A percentile compares a stretch with the other conserved stretches of the same genome.
phyloP scores from a whole-genome alignment of 2,113 vertebrate species.

The Cyanistes caeruleus region DNA sequence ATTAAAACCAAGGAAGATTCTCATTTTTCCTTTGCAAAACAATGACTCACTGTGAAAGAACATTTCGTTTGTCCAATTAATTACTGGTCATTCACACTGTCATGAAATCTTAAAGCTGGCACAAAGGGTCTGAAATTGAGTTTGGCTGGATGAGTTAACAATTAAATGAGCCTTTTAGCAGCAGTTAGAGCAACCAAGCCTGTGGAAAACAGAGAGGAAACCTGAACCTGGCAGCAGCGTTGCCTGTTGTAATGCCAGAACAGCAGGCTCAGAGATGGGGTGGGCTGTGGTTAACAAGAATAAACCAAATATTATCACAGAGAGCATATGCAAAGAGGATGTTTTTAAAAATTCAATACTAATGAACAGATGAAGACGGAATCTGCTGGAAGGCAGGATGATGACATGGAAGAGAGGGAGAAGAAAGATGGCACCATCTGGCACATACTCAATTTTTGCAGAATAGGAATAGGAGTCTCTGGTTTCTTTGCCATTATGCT shows the following conservation, averaged over 20 bases:
- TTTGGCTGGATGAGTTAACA: not conserved
- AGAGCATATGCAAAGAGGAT: not conserved
- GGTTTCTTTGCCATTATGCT: not conserved
- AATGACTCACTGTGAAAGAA: not conserved
- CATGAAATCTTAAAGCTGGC: not conserved
- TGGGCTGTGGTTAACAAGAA: not conserved
- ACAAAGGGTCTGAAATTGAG: not conserved
- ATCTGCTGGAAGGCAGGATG: not conserved
- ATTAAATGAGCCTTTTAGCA: not conserved
- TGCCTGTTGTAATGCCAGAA: not conserved
- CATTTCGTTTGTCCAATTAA: not conserved
- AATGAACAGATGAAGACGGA: slow-evolving; percentile 3
- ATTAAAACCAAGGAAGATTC: not conserved
- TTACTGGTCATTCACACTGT: not conserved
- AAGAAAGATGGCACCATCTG: not conserved
- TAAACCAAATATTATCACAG: not conserved
- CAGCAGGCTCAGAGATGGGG: not conserved
- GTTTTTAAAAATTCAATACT: not conserved
- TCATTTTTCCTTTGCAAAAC: not conserved
- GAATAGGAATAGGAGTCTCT: not conserved
- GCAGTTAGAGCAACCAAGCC: not conserved
- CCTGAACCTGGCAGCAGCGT: not conserved
- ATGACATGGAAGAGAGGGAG: not conserved
- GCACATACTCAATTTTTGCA: not conserved
- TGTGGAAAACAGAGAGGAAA: not conserved